Conservation (phyloP, 2,797 vertebrate genomes). For the Varecia variegata region DNA sequence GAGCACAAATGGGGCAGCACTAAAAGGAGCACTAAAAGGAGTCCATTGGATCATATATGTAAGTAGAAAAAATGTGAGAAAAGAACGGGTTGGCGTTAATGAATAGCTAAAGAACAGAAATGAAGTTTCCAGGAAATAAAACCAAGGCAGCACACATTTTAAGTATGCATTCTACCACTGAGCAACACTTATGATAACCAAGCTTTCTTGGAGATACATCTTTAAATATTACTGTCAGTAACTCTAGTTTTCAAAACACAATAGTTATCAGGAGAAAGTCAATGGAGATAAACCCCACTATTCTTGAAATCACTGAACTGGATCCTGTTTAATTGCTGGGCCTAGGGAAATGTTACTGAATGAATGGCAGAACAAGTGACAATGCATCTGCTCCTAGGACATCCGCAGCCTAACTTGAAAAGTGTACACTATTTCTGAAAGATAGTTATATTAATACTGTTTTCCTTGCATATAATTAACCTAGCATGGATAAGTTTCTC, state of each 20-base stretch:
- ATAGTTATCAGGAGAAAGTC: background rate
- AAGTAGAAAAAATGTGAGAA: background rate
- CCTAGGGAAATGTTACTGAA: background rate
- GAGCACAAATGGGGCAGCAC: background rate
- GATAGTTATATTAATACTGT: background rate
- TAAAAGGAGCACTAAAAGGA: background rate
- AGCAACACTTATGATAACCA: background rate
- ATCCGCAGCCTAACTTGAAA: background rate
- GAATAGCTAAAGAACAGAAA: background rate
- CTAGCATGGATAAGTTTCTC: background rate
- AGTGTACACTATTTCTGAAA: background rate
- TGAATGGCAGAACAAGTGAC: background rate
- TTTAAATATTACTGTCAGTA: background rate
- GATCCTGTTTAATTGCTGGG: too few species aligned
- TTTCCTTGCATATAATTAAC: background rate
- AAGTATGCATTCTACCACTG: background rate
- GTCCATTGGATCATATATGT: background rate
- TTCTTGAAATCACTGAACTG: background rate
- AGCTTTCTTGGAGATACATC: background rate
- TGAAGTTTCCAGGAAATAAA: background rate
- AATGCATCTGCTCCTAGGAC: background rate
- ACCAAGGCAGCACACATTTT: background rate
- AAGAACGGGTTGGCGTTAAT: too few species aligned
- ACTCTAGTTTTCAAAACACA: background rate
- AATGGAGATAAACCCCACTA: background rate